Evolutionary conservation across 2,113 vertebrate species (phyloP).

Genomic region (Chrysemys picta): DNA sequence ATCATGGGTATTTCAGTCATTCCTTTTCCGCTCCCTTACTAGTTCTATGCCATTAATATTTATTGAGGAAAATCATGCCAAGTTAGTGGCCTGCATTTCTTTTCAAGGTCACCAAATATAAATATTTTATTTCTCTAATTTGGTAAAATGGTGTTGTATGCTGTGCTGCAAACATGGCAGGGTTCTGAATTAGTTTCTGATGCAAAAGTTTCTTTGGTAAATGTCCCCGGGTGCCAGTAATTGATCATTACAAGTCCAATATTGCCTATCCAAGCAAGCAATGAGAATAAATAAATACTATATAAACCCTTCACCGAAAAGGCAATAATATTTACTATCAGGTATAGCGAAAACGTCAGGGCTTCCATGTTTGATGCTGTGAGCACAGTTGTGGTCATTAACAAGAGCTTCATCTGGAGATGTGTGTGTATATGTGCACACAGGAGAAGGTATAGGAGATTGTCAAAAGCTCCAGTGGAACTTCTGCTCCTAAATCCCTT

Average conservation of each 20-base stretch:
- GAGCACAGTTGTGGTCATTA: neutral
- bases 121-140: conserved; percentile 73
- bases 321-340: neutral
- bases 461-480: neutral
- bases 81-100: conserved; percentile 49
- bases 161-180: conserved; percentile 40
- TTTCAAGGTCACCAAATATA: conserved; percentile 68
- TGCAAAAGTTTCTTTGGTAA: conserved; percentile 32
- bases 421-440: accelerated
- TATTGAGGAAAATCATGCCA: conserved; percentile 65
- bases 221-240: conserved; percentile 29
- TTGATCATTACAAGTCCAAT: conserved; percentile 54
- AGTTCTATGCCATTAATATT: conserved; percentile 75
- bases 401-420: neutral
- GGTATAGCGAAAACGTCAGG: neutral
- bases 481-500: neutral
- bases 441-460: neutral
- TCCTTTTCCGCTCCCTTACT: conserved; percentile 57
- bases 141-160: conserved; percentile 45
- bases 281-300: conserved; percentile 44
- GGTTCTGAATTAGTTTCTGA: conserved; percentile 40
- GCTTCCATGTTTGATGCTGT: neutral
- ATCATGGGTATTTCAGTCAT: conserved; percentile 55
- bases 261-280: conserved; percentile 36
- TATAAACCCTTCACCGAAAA: conserved; percentile 23